Evolutionary conservation across 1,140 invertebrate species (phyloP), one percentile per base, ranked within the genome.

Genomic region (Formica selysi): DNA sequence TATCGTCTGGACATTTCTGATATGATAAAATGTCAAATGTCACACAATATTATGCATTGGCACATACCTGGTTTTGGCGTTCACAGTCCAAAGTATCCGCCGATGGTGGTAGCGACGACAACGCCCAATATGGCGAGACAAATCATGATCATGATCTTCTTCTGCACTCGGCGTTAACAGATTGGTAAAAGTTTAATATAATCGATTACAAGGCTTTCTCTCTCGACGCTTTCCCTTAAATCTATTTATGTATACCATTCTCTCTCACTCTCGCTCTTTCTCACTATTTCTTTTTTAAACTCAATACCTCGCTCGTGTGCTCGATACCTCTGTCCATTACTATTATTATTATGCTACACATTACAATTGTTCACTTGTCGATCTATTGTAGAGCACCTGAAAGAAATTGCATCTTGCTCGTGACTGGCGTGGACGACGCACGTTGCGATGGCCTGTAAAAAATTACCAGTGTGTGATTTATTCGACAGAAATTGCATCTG

Each of bases 121-220:
- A 98, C 96, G 93, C 97, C 97, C 95, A 99, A 96, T 95, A 99
- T 97, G 92, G 98, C 96, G 95, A 99, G 96, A 96, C 98, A 99
- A 95, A 99, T 98, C 96, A 99, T 96, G 96, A 99, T 99, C 98
- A 99, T 99, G 94, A 99, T 99, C 97, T 99, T 99, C 98, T 99
- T 99, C 98, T 99, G 97, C 96, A 97, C 97, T 96, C 95, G 93
- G 94, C 92, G 95, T 94, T 92, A 95, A 95, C 91, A 93, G 71
- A 93, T 91, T 89, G 67, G 89, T 81, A 92, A 94, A 93, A 91
- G 89, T 85, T 91, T 41, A 91, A 90, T 76, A 81, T 44, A 64
- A 91, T 87, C 59, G 80, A 85, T 85, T 90, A 90, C n/a, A 86
- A 86, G 64, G 10, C n/a, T 11, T 78, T 51, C 29, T 32, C 38